Base-by-base conservation (phyloP, 2,888 invertebrate species). In the Cistogaster globosa region DNA sequence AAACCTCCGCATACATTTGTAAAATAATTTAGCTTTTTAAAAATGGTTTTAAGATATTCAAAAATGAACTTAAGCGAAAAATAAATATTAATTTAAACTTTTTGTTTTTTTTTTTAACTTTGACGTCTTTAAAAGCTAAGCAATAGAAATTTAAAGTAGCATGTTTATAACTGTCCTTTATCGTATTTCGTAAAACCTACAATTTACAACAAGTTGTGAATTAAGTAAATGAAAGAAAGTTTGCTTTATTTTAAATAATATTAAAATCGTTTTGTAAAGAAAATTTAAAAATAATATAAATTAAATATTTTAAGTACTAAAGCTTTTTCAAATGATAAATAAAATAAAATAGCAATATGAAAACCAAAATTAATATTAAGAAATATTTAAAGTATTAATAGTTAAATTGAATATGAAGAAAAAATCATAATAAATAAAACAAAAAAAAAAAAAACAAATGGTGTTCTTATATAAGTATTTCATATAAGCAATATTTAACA, bases 401-500 rank as follows among this genome's bases (percentile, higher is more conserved):
- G 55, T 0, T 62, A 60, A 62, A 77, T n/a, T 22, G 58, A 60
- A 57, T 22, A 62, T 38, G 7, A 42, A 26, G 32, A 69, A 12
- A 77, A 72, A 42, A 62, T 12, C 9, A 67, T 11, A 60, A 26
- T 55, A 62, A 48, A 53, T 57, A 22, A 57, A 16, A 76, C 67
- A 69, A 68, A 58, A 45, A 60, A 84, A 77, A 83, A 74, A 68
- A 58, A 45, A 60, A 83, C 69, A 83, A 77, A 83, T 69, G 77
- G 83, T 83, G 83, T 86, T 86, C 77, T 74, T 77, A 75, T 81
- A 75, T 72, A 76, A 78, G 65, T 82, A 78, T 82, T 78, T 80
- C 81, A 67, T 80, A 84, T 78, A 84, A 87, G 87, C 87, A 87
- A 87, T 87, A 87, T 79, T 86, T 65, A 51, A 81, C 45, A 74